A percentile compares a stretch with the other conserved stretches of the same genome.
Conservation (phyloP, 2,888 invertebrate species). For the Hyposoter didymator region DNA sequence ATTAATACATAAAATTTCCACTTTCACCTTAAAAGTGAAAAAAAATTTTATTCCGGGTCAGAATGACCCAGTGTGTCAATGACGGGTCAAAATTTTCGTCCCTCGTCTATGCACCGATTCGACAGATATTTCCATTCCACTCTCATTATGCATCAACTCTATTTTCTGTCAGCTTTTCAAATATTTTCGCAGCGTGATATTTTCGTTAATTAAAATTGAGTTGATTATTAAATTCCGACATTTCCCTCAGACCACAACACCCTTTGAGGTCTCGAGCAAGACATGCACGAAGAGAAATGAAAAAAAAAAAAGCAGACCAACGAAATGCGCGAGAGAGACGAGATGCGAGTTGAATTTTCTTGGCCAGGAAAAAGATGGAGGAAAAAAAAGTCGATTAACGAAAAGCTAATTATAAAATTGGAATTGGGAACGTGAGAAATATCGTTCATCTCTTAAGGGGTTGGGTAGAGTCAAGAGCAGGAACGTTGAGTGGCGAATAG, state of each 20-base stretch:
- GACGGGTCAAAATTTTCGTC: too few relatives aligned
- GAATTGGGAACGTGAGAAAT: constrained; percentile 53
- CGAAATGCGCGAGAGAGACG: neutral
- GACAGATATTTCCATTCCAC: too few relatives aligned
- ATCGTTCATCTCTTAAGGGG: constrained; percentile 29
- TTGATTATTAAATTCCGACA: constrained; percentile 53
- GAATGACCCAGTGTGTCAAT: too few relatives aligned
- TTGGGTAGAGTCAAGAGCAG: constrained; percentile 12
- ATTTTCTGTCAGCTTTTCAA: neutral
- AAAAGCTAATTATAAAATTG: constrained; percentile 63
- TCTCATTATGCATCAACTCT: neutral
- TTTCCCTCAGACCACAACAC: constrained; percentile 51
- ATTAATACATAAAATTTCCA: too few relatives aligned
- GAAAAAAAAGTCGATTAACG: constrained; percentile 48
- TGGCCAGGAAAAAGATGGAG: constrained; percentile 33
- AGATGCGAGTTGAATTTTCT: constrained; percentile 19
- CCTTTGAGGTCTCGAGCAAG: constrained; percentile 68
- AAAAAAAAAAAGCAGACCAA: neutral
- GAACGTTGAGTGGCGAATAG: constrained; percentile 34
- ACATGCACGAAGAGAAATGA: neutral
- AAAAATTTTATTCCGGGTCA: too few relatives aligned
- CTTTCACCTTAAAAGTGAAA: too few relatives aligned
- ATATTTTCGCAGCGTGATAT: neutral
- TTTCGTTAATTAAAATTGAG: neutral
- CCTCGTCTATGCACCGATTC: too few relatives aligned